A percentile compares a stretch with the other conserved stretches of the same genome.
These are phyloP conservation scores for Heteronetta atricapilla DNA, from an alignment of 2,113 vertebrate genomes.

Conservation along the genomic window DNA sequence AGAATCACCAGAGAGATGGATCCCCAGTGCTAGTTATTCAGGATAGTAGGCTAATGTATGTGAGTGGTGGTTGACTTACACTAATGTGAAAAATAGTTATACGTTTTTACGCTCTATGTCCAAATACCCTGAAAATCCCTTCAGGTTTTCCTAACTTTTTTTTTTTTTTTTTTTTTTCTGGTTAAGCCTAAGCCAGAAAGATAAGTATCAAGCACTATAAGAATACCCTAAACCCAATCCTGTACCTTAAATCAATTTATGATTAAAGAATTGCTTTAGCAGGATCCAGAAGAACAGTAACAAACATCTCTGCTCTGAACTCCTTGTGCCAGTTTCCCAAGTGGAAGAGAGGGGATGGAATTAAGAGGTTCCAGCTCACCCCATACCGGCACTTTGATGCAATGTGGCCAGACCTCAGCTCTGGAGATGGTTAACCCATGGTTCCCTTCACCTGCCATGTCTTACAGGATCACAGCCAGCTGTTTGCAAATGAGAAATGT, in stretches of 20 bases:
- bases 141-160: background rate
- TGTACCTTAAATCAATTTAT: background rate
- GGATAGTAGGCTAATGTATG: fast-evolving
- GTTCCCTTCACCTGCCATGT: background rate
- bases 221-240: background rate
- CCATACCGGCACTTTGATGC: background rate
- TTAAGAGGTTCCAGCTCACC: background rate
- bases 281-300: background rate
- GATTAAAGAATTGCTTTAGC: background rate
- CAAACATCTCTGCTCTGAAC: background rate
- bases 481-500: background rate
- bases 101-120: background rate
- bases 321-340: background rate
- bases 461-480: background rate
- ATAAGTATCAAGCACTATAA: background rate
- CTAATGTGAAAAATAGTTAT: background rate
- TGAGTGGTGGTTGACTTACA: background rate
- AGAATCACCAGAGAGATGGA: fast-evolving
- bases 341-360: background rate
- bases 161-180: background rate
- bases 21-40: background rate
- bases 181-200: background rate
- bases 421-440: background rate
- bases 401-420: background rate
- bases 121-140: background rate